Conservation (phyloP, 2,113 vertebrate genomes). For the Amia ocellicauda region DNA sequence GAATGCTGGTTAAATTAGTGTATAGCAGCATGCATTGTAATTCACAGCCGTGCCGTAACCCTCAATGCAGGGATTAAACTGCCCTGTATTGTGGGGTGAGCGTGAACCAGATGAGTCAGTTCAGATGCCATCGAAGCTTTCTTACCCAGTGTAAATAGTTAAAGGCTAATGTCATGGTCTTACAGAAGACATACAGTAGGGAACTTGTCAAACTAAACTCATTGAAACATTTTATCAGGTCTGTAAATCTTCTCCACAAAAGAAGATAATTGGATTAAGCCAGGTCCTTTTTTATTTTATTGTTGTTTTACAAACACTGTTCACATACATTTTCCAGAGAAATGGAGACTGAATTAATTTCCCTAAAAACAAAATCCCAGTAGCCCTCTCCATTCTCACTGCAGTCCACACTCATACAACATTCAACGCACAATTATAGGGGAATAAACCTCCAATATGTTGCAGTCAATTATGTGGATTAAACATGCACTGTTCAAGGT, state of each 20-base stretch:
- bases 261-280: background rate
- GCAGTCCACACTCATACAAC: too few relatives aligned
- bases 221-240: too few relatives aligned
- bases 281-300: constrained; percentile 18
- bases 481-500: too few relatives aligned
- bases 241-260: background rate
- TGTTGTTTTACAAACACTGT: background rate
- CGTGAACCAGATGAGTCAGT: background rate
- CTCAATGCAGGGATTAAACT: constrained; percentile 9
- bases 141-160: constrained; percentile 6
- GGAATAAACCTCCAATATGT: too few relatives aligned
- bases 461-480: too few relatives aligned
- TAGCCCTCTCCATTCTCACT: too few relatives aligned
- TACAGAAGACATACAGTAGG: background rate
- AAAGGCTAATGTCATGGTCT: constrained; percentile 3
- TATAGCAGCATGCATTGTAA: constrained; percentile 6
- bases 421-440: too few relatives aligned
- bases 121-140: background rate
- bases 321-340: too few relatives aligned
- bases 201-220: too few relatives aligned
- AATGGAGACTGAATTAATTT: too few relatives aligned
- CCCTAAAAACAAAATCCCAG: too few relatives aligned
- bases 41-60: constrained; percentile 15
- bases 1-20: background rate
- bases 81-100: constrained; percentile 3